phyloP scores from a whole-genome alignment of 2,888 invertebrate species.

The Tachina fera region DNA sequence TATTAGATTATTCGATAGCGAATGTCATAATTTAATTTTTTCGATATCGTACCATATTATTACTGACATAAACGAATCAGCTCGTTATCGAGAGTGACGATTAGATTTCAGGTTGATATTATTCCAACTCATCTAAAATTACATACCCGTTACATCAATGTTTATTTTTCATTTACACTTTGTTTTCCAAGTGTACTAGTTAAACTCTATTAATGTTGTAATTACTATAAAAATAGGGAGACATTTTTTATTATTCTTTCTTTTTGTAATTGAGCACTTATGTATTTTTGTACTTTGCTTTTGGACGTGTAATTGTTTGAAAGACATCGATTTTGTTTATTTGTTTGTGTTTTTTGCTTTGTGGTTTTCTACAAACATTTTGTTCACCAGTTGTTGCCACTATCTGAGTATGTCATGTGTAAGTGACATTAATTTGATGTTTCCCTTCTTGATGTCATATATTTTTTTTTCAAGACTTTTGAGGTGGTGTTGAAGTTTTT shows the following conservation, averaged over 20 bases:
- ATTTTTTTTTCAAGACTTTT: not conserved
- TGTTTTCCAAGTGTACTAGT: slow-evolving; percentile 13
- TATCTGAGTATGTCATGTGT: slow-evolving; percentile 18
- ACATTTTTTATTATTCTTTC: slow-evolving; percentile 14
- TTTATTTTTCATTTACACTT: not conserved
- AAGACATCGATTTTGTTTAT: slow-evolving; percentile 47
- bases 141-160: too few species aligned
- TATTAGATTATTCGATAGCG: too few species aligned
- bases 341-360: not conserved
- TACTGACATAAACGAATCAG: too few species aligned
- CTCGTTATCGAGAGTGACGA: too few species aligned
- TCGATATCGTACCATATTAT: too few species aligned
- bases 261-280: not conserved
- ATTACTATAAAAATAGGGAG: slow-evolving; percentile 23
- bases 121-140: too few species aligned
- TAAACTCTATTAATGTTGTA: slow-evolving; percentile 18
- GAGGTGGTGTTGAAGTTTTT: slow-evolving; percentile 30
- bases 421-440: slow-evolving; percentile 46
- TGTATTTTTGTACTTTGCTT: not conserved
- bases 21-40: too few species aligned
- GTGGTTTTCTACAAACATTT: slow-evolving; percentile 9
- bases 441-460: not conserved
- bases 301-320: slow-evolving; percentile 32
- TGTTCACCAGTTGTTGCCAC: slow-evolving; percentile 6
- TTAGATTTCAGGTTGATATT: too few species aligned